These are phyloP conservation scores for Crocuta crocuta DNA, from an alignment of 2,113 vertebrate genomes.

Conservation along the genomic window DNA sequence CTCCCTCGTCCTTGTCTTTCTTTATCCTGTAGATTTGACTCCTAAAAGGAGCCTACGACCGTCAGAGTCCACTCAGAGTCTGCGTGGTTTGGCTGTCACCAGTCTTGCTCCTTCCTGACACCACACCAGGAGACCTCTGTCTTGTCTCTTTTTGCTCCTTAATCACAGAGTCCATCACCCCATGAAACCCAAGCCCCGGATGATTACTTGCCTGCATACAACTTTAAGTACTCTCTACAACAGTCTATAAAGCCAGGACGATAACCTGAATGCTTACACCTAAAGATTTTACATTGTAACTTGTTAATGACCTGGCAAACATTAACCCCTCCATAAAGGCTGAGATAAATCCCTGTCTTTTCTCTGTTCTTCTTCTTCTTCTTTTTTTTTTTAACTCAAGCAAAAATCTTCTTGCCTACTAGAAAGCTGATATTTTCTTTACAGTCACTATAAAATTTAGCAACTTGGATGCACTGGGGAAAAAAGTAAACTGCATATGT, in stretches of 20 bases:
- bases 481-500: neutral
- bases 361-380: neutral
- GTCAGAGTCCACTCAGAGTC: neutral
- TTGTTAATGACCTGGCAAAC: constrained; percentile 40
- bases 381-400: neutral
- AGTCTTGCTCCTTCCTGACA: neutral
- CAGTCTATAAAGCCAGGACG: constrained; percentile 1
- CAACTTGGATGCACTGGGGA: neutral
- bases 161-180: neutral
- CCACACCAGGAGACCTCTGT: neutral
- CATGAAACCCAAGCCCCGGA: neutral
- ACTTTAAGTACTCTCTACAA: neutral
- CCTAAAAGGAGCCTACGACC: neutral
- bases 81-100: neutral
- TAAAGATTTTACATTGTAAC: neutral
- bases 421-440: constrained; percentile 43
- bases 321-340: neutral
- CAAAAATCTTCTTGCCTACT: neutral
- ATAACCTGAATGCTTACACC: neutral
- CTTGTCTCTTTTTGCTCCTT: neutral
- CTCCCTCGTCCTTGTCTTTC: neutral
- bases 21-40: neutral
- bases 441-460: constrained; percentile 49
- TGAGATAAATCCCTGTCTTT: neutral
- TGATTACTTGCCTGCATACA: neutral